These are phyloP conservation scores for Merluccius polli DNA, from an alignment of 2,797 vertebrate species.

Conservation along the genomic window DNA sequence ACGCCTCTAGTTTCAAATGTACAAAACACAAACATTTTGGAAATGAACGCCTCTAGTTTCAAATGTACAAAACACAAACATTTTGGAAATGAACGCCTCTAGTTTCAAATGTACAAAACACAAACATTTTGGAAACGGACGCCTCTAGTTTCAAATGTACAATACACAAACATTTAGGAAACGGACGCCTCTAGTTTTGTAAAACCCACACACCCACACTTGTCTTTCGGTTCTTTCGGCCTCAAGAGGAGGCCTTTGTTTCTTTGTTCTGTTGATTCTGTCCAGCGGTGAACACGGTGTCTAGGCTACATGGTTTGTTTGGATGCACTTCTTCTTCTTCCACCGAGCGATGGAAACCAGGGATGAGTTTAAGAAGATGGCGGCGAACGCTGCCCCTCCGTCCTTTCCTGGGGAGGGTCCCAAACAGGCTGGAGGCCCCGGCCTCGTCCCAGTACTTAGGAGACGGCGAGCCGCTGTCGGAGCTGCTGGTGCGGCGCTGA, in stretches of 20 bases:
- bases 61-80: not conserved
- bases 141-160: too few relatives aligned
- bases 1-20: too few relatives aligned
- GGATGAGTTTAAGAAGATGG: constrained; percentile 85
- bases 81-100: too few relatives aligned
- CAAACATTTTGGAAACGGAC: not conserved
- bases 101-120: not conserved
- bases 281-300: not conserved
- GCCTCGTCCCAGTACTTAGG: constrained; percentile 70
- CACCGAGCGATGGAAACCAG: constrained; percentile 84
- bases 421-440: constrained; percentile 73
- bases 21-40: too few relatives aligned
- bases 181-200: not conserved
- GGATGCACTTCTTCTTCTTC: constrained; percentile 72
- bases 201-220: not conserved
- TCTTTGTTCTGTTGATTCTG: not conserved
- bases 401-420: constrained; percentile 84
- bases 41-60: too few relatives aligned
- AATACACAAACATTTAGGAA: not conserved
- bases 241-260: not conserved
- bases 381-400: constrained; percentile 78
- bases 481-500: constrained; percentile 61
- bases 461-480: constrained; percentile 80
- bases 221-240: not conserved
- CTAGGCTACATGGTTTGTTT: not conserved